A percentile compares a stretch with the other conserved stretches of the same genome.
Conservation (phyloP, 2,888 invertebrate species). For the Cephus nigrinus region DNA sequence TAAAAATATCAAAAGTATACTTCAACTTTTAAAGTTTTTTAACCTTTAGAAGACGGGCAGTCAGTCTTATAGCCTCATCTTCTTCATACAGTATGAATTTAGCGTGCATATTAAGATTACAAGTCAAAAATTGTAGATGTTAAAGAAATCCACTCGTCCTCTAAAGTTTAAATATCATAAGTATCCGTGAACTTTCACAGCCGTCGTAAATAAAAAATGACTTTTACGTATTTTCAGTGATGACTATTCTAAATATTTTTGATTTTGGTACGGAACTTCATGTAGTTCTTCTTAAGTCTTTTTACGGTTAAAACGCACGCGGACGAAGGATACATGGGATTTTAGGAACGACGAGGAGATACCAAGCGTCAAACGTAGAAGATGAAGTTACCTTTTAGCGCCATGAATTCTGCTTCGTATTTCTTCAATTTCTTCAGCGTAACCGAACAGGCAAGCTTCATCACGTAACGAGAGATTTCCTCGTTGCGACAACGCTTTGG, state of each 20-base stretch:
- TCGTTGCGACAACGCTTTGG: constrained; percentile 97
- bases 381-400: constrained; percentile 76
- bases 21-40: too few relatives aligned
- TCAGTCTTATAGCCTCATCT: too few relatives aligned
- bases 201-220: background rate
- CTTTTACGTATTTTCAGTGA: background rate
- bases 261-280: background rate
- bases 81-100: too few relatives aligned
- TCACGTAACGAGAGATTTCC: constrained; percentile 87
- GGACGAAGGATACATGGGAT: background rate
- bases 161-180: too few relatives aligned
- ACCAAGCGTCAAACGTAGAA: constrained; percentile 57
- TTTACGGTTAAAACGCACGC: background rate
- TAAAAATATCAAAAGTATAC: background rate
- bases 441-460: constrained; percentile 89
- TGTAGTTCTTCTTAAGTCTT: background rate
- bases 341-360: background rate
- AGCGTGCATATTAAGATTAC: too few relatives aligned
- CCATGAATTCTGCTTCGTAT: constrained; percentile 91
- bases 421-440: constrained; percentile 95
- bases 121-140: too few relatives aligned
- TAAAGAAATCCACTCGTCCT: too few relatives aligned
- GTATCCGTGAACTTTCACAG: background rate
- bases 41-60: too few relatives aligned
- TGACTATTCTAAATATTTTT: background rate